phyloP scores from a whole-genome alignment of 92 coral and sea anemone species.

The Palythoa grandiflora region DNA sequence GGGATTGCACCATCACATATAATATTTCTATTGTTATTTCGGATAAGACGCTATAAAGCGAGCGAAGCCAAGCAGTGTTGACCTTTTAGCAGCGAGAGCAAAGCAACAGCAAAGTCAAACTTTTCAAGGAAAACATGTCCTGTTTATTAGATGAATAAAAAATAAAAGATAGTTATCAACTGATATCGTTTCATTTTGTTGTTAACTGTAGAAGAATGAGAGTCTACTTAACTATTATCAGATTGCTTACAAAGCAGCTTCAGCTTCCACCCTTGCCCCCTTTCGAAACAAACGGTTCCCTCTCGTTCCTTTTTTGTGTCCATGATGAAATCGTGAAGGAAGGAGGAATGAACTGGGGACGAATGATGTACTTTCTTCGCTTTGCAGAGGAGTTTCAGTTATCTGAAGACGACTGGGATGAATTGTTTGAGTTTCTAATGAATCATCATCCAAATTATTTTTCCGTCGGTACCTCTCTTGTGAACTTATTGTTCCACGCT shows the following conservation, averaged over 20 bases:
- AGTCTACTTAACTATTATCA: neutral
- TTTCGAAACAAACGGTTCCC: neutral
- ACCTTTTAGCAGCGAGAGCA: too few species aligned
- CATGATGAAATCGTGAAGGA: neutral
- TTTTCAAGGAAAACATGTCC: too few species aligned
- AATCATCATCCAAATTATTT: neutral
- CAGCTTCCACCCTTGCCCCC: neutral
- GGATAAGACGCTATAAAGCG: too few species aligned
- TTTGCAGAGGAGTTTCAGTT: neutral
- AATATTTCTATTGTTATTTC: too few species aligned
- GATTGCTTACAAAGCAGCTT: neutral
- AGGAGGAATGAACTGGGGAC: slow-evolving; percentile 11
- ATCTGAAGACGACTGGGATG: neutral
- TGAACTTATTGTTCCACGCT: neutral
- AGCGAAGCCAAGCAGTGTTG: too few species aligned
- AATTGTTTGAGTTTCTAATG: neutral
- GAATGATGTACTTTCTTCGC: slow-evolving; percentile 11
- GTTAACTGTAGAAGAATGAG: neutral
- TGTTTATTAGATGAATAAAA: too few species aligned
- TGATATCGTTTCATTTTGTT: neutral
- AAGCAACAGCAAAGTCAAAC: too few species aligned
- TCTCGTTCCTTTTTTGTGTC: neutral
- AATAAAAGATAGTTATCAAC: neutral
- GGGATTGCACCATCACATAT: too few species aligned
- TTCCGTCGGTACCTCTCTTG: neutral